These are phyloP conservation scores for Mizuhopecten yessoensis DNA, from an alignment of 1,140 invertebrate species.

Conservation along the genomic window DNA sequence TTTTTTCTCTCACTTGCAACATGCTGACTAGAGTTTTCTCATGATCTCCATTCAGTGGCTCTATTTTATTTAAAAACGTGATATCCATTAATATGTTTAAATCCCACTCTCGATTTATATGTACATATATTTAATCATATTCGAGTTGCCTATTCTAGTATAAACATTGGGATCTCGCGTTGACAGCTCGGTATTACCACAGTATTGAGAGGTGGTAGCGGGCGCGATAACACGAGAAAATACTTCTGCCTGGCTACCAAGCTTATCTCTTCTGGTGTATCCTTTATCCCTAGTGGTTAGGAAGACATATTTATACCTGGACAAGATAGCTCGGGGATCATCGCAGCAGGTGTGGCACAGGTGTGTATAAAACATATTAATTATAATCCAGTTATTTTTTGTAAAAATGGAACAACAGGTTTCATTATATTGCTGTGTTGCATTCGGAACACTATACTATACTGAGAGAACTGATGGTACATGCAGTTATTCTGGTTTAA, in stretches of 20 bases:
- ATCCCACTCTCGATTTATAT: background rate
- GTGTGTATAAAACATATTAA: conserved; percentile 13
- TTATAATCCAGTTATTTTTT: background rate
- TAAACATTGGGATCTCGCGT: background rate
- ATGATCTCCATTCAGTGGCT: background rate
- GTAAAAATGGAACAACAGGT: no score
- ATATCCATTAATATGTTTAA: conserved; percentile 21
- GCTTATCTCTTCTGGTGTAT: background rate
- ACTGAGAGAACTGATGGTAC: no score
- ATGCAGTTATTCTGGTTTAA: no score
- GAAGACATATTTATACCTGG: conserved; percentile 21
- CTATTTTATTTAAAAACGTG: background rate
- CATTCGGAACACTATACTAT: no score
- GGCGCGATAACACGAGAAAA: conserved; percentile 22
- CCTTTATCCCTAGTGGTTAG: background rate
- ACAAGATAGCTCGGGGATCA: background rate
- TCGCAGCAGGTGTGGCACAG: background rate
- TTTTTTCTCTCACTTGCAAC: no score
- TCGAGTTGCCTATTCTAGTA: conserved; percentile 13
- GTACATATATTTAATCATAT: conserved; percentile 40
- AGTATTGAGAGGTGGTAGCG: background rate
- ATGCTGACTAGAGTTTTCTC: no score
- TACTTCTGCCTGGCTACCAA: conserved; percentile 6
- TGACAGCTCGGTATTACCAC: background rate
- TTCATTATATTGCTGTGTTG: no score